Percentiles rank a stretch among this genome's conserved stretches.
Conservation (phyloP, 1,140 invertebrate genomes). For the Parapsyche elsis region DNA sequence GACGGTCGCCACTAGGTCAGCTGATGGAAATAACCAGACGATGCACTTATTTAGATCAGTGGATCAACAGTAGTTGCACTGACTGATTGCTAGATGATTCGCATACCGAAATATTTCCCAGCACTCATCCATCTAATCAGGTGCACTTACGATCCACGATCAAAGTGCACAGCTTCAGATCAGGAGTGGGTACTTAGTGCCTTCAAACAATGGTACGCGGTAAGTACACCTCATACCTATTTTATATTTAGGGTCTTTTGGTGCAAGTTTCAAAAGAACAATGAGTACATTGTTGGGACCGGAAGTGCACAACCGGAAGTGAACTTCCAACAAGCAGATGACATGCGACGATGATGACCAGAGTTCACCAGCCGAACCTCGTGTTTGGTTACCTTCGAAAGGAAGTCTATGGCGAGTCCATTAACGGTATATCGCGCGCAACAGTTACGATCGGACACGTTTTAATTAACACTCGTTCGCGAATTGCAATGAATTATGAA, state of each 20-base stretch:
- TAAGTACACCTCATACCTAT: too few species aligned
- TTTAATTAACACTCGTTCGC: too few species aligned
- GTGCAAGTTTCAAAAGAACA: background rate
- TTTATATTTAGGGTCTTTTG: background rate
- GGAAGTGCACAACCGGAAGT: background rate
- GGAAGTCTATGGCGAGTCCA: too few species aligned
- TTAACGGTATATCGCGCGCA: too few species aligned
- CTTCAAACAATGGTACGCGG: too few species aligned
- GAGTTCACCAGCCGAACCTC: too few species aligned
- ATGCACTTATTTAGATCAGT: slow-evolving; percentile 45
- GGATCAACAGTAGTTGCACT: slow-evolving; percentile 1
- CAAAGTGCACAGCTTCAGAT: too few species aligned
- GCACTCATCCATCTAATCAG: background rate
- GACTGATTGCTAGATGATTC: background rate
- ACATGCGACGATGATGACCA: too few species aligned
- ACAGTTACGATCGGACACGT: too few species aligned
- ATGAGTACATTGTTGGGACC: background rate
- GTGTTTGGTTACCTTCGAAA: too few species aligned
- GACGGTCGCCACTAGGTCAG: slow-evolving; percentile 31
- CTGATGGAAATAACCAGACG: slow-evolving; percentile 30
- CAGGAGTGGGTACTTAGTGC: too few species aligned
- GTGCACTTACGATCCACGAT: background rate
- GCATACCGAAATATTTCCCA: background rate
- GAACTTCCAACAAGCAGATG: background rate
- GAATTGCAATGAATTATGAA: background rate